These are phyloP conservation scores for Pedetes capensis DNA, from an alignment of 2,113 vertebrate genomes.

Conservation along the genomic window DNA sequence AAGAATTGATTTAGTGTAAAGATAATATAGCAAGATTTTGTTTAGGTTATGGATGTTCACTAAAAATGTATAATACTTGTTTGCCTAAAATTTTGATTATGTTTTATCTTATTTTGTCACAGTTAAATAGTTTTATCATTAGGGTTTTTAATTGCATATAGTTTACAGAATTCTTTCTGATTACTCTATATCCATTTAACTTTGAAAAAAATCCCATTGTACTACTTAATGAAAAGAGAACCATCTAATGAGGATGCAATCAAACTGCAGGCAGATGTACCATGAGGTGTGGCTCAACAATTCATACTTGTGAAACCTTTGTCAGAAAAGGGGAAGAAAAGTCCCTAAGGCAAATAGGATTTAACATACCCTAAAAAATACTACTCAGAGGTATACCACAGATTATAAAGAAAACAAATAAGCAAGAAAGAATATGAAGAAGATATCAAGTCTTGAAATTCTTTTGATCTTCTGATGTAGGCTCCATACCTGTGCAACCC, in stretches of 20 bases:
- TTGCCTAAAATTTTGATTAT: slow-evolving; percentile 79
- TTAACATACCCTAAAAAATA: not conserved
- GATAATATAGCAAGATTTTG: slow-evolving; percentile 77
- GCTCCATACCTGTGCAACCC: rapidly evolving
- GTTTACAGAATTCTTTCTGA: slow-evolving; percentile 74
- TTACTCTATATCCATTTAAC: slow-evolving; percentile 71
- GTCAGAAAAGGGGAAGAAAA: not conserved
- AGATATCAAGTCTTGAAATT: not conserved
- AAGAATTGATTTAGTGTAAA: slow-evolving; percentile 78
- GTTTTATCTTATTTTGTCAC: slow-evolving; percentile 80
- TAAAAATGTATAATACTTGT: slow-evolving; percentile 78
- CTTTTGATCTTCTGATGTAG: not conserved
- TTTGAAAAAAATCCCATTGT: slow-evolving; percentile 48
- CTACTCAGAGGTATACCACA: not conserved
- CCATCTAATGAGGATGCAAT: slow-evolving; percentile 54
- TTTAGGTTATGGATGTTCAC: slow-evolving; percentile 77
- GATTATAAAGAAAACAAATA: not conserved
- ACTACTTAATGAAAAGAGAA: slow-evolving; percentile 65
- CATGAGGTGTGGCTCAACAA: not conserved
- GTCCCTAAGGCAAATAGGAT: not conserved
- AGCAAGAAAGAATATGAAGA: not conserved
- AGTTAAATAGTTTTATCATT: slow-evolving; percentile 80
- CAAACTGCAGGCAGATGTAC: slow-evolving; percentile 46
- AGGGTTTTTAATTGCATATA: slow-evolving; percentile 75
- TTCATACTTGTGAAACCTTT: not conserved